Evolutionary conservation across 1,140 invertebrate species (phyloP), one percentile per base, ranked within the genome.

Genomic region (Nomia melanderi): DNA sequence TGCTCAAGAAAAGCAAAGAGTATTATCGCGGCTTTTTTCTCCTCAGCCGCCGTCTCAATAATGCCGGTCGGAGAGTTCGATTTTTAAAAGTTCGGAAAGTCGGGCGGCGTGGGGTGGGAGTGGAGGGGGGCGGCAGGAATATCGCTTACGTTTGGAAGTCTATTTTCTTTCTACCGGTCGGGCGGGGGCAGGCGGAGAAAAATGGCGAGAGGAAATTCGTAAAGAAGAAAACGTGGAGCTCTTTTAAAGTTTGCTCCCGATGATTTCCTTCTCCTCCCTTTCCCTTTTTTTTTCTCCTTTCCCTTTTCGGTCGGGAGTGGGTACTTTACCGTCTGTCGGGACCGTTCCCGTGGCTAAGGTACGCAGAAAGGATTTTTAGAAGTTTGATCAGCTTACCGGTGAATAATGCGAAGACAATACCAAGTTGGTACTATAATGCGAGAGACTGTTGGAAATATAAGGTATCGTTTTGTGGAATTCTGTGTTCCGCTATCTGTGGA

Each of bases 51-150:
- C 7, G 23, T 7, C 20, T 53, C 64, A 53, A 67, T 75, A 75
- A 69, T 59, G 64, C 64, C 25, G n/a, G 31, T 11, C 14, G 1
- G 29, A n/a, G 25, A 67, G 73, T 75, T 75, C 73, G 73, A 75
- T 75, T 75, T 75, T 75, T 59, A 56, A 75, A 75, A 75, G 63
- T 67, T 67, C 23, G 36, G 17, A 59, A 75, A 75, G 73, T 65
- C 73, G 53, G 23, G 29, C 23, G 39, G 31, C 25, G 31, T 39
- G 36, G n/a, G n/a, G 12, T 8, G 36, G 36, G 8, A 0, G 36
- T 14, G 36, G 9, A 4, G 60, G 1, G 54, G 9, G 12, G 54
- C 4, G 59, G 31, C 6, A 14, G 44, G 62, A 29, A 25, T 54
- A 44, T 57, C 62, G 50, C 27, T 17, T 20, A 36, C n/a, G 33